Evolutionary conservation across 2,888 invertebrate genomes (phyloP), one percentile per base, ranked within the genome.

Genomic region (Sesia apiformis): DNA sequence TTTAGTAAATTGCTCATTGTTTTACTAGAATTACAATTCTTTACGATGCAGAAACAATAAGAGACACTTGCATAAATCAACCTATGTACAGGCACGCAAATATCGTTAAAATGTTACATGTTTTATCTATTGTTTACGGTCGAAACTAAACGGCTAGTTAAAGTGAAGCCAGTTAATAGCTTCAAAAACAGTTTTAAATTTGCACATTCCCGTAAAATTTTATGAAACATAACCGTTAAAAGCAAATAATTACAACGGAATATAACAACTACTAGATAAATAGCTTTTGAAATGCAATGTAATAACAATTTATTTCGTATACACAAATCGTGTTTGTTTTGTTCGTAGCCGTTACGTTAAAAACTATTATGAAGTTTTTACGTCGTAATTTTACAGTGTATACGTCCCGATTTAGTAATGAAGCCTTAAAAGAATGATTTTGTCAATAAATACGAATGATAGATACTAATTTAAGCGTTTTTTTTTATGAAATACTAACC

Each of bases 1-100:
- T 86, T 84, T 82, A 82, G 81, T 75, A 82, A 87, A 89, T 87
- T 82, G 87, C 85, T 86, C 82, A 87, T 89, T 89, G 88, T 89
- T 84, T 80, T 79, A 72, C 67, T 64, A 78, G 83, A 81, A 84
- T 86, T 84, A 82, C 80, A 79, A 75, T 75, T 80, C 75, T 84
- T 84, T 86, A 86, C 78, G 84, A 84, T 69, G 69, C 78, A 83
- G 77, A 84, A 85, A 87, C 87, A 83, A 89, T 87, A 86, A 81
- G 79, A 75, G 69, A 77, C 83, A 76, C 74, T 75, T 74, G 69
- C 79, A 78, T 86, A 86, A 86, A 84, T 85, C 85, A 82, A 73
- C 74, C 77, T 76, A 80, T 78, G 76, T 73, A 78, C 75, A 74
- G 78, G 77, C 76, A 71, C 72, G 77, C 67, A 68, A 72, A 73